phyloP scores from a whole-genome alignment of 2,888 invertebrate species.

The Meteorus cinctellus region DNA sequence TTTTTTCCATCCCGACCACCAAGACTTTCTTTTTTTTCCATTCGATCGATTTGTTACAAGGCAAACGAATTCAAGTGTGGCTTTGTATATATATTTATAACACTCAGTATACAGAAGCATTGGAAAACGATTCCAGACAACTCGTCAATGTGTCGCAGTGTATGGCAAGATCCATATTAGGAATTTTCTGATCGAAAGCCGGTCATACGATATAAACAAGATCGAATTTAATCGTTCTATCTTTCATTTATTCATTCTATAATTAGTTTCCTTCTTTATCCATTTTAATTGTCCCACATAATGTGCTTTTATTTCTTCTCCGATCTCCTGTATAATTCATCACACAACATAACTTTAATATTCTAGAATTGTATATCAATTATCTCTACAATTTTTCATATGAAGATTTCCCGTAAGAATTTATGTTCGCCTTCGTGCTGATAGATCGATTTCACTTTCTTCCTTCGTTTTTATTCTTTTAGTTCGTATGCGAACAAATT shows the following conservation, averaged over 20 bases:
- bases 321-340: no score
- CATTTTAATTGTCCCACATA: not conserved
- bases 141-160: not conserved
- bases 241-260: not conserved
- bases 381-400: no score
- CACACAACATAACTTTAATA: no score
- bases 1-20: not conserved
- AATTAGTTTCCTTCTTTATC: not conserved
- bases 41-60: not conserved
- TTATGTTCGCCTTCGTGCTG: no score
- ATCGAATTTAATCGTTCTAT: not conserved
- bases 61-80: not conserved
- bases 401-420: no score
- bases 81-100: not conserved
- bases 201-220: not conserved
- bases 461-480: no score
- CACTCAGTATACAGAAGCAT: not conserved
- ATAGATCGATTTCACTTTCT: no score
- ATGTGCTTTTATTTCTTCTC: no score
- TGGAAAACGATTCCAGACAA: not conserved
- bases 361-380: no score
- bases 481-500: no score
- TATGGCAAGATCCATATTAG: slow-evolving; percentile 3
- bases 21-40: not conserved
- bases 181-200: slow-evolving; percentile 3